Evolutionary conservation across 2,797 vertebrate species (phyloP).

Genomic region (Epinephelus malabaricus): DNA sequence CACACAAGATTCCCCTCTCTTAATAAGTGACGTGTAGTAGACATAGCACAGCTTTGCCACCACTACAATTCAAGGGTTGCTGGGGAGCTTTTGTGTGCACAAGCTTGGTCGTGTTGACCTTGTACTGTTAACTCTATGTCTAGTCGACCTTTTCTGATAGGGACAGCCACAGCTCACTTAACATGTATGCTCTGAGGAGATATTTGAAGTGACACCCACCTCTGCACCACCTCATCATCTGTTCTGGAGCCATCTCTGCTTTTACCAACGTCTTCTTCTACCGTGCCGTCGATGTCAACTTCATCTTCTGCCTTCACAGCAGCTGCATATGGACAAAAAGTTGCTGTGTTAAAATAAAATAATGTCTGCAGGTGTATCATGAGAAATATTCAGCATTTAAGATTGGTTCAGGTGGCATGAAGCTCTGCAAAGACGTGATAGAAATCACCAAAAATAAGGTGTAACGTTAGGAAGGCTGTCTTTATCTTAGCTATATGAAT

Average conservation of each 20-base stretch:
- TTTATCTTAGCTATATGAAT: neutral
- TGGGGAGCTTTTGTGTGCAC: slow-evolving; percentile 30
- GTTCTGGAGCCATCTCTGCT: slow-evolving; percentile 97
- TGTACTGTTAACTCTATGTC: slow-evolving; percentile 37
- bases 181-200: neutral
- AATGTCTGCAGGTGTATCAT: neutral
- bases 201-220: slow-evolving; percentile 82
- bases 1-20: neutral
- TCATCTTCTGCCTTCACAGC: slow-evolving; percentile 93
- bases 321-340: slow-evolving; percentile 76
- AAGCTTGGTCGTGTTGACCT: slow-evolving; percentile 58
- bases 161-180: neutral
- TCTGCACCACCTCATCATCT: slow-evolving; percentile 97
- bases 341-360: neutral
- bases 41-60: neutral
- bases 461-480: rapidly evolving
- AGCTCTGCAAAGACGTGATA: neutral
- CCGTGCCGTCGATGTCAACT: slow-evolving; percentile 90
- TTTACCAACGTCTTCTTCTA: slow-evolving; percentile 97
- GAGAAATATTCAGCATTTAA: neutral
- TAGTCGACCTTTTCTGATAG: slow-evolving; percentile 6
- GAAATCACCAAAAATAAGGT: neutral
- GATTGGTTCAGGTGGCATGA: neutral
- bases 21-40: neutral
- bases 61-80: neutral